A percentile compares a stretch with the other conserved stretches of the same genome.
Conservation (phyloP, 2,888 invertebrate species). For the Campoletis raptor region DNA sequence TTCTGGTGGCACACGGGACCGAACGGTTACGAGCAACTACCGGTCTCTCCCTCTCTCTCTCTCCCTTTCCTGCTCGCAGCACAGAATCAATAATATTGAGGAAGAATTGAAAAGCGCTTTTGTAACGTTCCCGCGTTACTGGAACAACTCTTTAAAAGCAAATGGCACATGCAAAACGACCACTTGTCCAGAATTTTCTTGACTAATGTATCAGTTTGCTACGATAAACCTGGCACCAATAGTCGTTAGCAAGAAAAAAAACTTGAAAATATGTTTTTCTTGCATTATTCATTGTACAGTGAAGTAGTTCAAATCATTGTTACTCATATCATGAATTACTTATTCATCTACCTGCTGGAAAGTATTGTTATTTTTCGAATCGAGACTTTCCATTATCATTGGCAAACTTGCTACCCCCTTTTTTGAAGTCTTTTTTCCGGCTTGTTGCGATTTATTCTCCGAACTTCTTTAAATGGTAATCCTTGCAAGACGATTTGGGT, state of each 20-base stretch:
- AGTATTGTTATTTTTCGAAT: not conserved
- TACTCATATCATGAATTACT: not conserved
- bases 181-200: not conserved
- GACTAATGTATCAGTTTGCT: not conserved
- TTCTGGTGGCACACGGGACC: not conserved
- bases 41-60: not conserved
- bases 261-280: not conserved
- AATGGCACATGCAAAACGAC: slow-evolving; percentile 14
- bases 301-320: not conserved
- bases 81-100: slow-evolving; percentile 44
- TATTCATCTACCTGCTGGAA: not conserved
- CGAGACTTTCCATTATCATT: not conserved
- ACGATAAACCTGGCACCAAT: not conserved
- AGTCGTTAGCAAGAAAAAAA: not conserved
- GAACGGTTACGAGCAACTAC: slow-evolving; percentile 3
- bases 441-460: not conserved
- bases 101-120: slow-evolving; percentile 41
- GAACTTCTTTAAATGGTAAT: not conserved
- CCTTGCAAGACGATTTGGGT: not conserved
- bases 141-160: slow-evolving; percentile 8
- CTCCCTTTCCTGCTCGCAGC: slow-evolving; percentile 1
- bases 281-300: not conserved
- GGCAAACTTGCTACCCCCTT: not conserved
- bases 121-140: not conserved
- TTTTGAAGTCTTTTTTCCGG: not conserved